These are phyloP conservation scores for Montipora foliosa DNA, from an alignment of 64 coral and sea anemone species.

Conservation along the genomic window DNA sequence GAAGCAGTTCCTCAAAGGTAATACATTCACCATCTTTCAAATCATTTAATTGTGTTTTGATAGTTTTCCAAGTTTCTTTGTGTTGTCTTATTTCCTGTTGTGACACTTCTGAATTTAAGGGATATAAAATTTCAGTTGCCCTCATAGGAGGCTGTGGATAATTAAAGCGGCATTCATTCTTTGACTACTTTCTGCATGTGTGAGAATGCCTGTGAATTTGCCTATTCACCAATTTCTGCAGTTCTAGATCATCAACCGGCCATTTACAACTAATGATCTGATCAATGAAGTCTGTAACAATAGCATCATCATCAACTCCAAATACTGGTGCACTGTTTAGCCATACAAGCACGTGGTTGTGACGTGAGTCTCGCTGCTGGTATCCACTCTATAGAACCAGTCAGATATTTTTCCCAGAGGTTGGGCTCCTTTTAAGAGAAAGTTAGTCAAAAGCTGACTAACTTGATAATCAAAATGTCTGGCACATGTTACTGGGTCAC, in stretches of 20 bases:
- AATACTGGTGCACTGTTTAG: conserved; percentile 3
- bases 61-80: not conserved
- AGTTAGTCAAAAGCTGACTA: conserved; percentile 38
- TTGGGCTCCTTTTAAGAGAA: conserved; percentile 34
- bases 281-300: conserved; percentile 34
- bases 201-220: conserved; percentile 63
- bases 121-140: conserved; percentile 27
- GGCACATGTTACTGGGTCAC: conserved; percentile 53
- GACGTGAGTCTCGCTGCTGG: conserved; percentile 39
- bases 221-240: conserved; percentile 37
- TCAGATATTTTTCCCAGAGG: conserved; percentile 62
- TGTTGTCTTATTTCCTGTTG: not conserved
- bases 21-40: conserved; percentile 1
- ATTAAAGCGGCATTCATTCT: conserved; percentile 32
- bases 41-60: conserved; percentile 4
- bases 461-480: conserved; percentile 63
- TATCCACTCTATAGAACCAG: conserved; percentile 60
- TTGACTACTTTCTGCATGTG: conserved; percentile 39
- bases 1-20: not conserved
- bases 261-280: conserved; percentile 24
- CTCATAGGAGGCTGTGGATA: conserved; percentile 52
- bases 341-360: conserved; percentile 60
- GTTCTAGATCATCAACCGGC: conserved; percentile 25
- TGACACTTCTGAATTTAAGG: not conserved
- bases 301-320: conserved; percentile 9